phyloP scores from a whole-genome alignment of 2,888 invertebrate species.

The Hemicrepidius hirtus region DNA sequence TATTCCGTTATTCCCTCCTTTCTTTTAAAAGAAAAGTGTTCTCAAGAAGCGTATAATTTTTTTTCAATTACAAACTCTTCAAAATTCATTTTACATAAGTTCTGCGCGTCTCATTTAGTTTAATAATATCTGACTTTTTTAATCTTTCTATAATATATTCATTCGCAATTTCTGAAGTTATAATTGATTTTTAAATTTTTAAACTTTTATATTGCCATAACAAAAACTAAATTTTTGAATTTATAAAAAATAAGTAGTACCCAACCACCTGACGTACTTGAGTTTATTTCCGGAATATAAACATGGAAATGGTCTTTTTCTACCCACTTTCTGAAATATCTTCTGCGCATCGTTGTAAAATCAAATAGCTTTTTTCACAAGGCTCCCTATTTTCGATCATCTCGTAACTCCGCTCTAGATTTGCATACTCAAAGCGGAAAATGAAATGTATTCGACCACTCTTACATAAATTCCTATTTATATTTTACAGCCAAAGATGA shows the following conservation, averaged over 20 bases:
- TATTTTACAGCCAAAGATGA: not conserved
- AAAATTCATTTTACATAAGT: constrained; percentile 19
- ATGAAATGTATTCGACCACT: constrained; percentile 41
- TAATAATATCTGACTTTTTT: constrained; percentile 22
- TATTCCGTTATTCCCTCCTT: not conserved
- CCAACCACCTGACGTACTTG: constrained; percentile 28
- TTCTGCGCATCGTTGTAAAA: constrained; percentile 35
- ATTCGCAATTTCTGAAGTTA: constrained; percentile 23
- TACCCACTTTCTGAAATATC: constrained; percentile 30
- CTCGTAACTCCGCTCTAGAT: constrained; percentile 27
- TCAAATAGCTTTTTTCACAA: constrained; percentile 37
- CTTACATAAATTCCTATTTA: constrained; percentile 32
- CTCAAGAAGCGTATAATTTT: no score
- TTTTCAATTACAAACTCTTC: not conserved
- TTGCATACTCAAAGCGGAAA: constrained; percentile 37
- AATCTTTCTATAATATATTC: constrained; percentile 22
- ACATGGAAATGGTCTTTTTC: constrained; percentile 32
- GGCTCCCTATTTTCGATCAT: constrained; percentile 37
- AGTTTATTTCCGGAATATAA: constrained; percentile 26
- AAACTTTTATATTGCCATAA: constrained; percentile 8
- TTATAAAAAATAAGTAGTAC: not conserved
- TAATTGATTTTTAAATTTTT: constrained; percentile 19
- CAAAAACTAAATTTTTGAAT: no score
- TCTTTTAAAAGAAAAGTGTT: not conserved
- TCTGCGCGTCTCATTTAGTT: constrained; percentile 18